Evolutionary conservation across 2,797 vertebrate species (phyloP), one percentile per base, ranked within the genome.

Genomic region (Nyctalus aviator): DNA sequence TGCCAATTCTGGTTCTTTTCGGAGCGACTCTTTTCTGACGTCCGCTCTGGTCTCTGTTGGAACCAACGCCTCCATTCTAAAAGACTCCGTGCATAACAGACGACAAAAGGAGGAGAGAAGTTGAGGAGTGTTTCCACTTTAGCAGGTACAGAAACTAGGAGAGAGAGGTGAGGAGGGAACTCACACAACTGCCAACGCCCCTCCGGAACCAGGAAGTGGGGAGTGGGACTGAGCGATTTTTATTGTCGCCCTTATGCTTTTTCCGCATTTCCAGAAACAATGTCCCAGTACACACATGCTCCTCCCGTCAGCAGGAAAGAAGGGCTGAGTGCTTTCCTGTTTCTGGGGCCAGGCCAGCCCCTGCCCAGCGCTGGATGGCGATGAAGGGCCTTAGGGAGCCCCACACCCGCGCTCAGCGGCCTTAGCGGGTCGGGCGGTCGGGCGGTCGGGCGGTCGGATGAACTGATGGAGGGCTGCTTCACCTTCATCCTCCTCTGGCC

Each of bases 221-320:
- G 32, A 44, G 23, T 0, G 8, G 72, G 66, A 25, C 75, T 64
- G 20, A 59, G 5, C 6, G 10, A 59, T 46, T 89, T 83, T n/a
- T 71, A 15, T 44, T 75, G 75, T 87, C 37, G 57, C 44, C 81
- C 57, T 90, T 12, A 8, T 46, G 25, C 30, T 25, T 84, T 66
- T 64, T 53, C 72, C 84, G n/a, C 46, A 73, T 77, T 76, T 86
- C 55, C 73, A 46, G 75, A 83, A 95, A 68, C 62, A 32, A 15
- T 44, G 18, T 77, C 44, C 82, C 41, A 72, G 7, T 75, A 79
- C 90, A 88, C 71, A 88, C 15, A 32, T 13, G n/a, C 68, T 50
- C 57, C 66, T 75, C 78, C 83, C 46, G 73, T 76, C 32, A 41
- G 75, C 57, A 92, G 92, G 64, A 90, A 75, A 73, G 66, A 90